phyloP scores from a whole-genome alignment of 2,113 vertebrate species.

The Anhinga anhinga region DNA sequence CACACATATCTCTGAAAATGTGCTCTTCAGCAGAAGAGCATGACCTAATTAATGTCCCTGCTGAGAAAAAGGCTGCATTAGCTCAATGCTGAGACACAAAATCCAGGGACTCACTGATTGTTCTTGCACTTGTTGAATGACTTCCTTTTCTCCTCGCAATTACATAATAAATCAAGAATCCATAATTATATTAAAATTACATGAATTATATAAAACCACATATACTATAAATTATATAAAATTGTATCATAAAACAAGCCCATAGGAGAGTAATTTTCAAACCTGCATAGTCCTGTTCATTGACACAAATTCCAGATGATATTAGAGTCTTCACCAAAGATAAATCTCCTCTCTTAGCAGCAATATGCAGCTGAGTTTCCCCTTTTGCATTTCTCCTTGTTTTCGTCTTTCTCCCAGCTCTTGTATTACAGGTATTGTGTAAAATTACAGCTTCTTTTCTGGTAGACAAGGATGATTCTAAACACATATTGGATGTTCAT shows the following conservation, averaged over 20 bases:
- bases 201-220: neutral
- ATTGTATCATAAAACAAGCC: neutral
- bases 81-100: neutral
- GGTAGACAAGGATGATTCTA: neutral
- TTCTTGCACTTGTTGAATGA: neutral
- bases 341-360: slow-evolving; percentile 76
- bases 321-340: slow-evolving; percentile 74
- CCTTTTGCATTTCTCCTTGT: slow-evolving; percentile 70
- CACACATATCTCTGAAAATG: neutral
- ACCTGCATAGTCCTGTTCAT: slow-evolving; percentile 85
- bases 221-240: neutral
- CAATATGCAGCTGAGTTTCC: slow-evolving; percentile 79
- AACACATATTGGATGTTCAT: neutral
- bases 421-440: neutral
- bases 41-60: neutral
- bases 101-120: neutral
- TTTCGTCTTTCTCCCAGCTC: slow-evolving; percentile 39
- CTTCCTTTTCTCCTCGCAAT: neutral
- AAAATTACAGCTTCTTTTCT: neutral
- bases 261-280: neutral
- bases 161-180: neutral
- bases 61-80: neutral
- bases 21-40: neutral
- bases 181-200: neutral
- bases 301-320: slow-evolving; percentile 77